Conservation (phyloP, 2,888 invertebrate species). For the Acrobasis consociella region DNA sequence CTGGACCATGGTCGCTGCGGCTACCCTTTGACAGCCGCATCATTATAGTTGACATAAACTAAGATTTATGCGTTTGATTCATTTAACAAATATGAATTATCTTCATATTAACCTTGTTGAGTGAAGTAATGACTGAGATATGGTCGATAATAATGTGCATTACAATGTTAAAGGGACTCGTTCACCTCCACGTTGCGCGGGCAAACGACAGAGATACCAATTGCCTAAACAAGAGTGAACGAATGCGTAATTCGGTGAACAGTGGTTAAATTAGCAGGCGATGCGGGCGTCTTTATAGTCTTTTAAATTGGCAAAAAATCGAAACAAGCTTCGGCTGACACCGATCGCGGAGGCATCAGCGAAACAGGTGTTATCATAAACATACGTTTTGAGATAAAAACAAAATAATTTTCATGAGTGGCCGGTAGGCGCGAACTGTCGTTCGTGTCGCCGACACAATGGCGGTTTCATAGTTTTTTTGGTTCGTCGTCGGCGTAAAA, state of each 20-base stretch:
- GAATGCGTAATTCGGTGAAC: conserved; percentile 77
- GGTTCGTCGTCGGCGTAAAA: conserved; percentile 71
- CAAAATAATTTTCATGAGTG: conserved; percentile 82
- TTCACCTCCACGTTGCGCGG: conserved; percentile 9
- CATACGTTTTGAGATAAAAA: conserved; percentile 82
- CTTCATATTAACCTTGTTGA: conserved; percentile 37
- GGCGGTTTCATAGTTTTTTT: conserved; percentile 78
- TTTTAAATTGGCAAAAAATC: conserved; percentile 81
- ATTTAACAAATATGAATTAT: conserved; percentile 71
- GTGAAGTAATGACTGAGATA: conserved; percentile 27
- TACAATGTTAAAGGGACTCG: conserved; percentile 16
- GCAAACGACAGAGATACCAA: conserved; percentile 32
- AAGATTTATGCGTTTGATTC: conserved; percentile 77
- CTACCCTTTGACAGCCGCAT: conserved; percentile 74
- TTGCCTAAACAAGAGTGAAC: conserved; percentile 56
- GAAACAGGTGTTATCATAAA: conserved; percentile 84
- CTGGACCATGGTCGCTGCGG: conserved; percentile 75
- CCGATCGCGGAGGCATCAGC: conserved; percentile 80
- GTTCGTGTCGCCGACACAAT: conserved; percentile 81
- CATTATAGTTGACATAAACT: conserved; percentile 79
- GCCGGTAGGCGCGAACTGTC: conserved; percentile 80
- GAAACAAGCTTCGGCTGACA: conserved; percentile 77
- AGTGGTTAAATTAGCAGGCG: conserved; percentile 79
- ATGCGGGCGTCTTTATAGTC: conserved; percentile 81
- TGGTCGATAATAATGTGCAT: conserved; percentile 6